A percentile compares a stretch with the other conserved stretches of the same genome.
Conservation (phyloP, 1,140 invertebrate species). For the Monomorium pharaonis region DNA sequence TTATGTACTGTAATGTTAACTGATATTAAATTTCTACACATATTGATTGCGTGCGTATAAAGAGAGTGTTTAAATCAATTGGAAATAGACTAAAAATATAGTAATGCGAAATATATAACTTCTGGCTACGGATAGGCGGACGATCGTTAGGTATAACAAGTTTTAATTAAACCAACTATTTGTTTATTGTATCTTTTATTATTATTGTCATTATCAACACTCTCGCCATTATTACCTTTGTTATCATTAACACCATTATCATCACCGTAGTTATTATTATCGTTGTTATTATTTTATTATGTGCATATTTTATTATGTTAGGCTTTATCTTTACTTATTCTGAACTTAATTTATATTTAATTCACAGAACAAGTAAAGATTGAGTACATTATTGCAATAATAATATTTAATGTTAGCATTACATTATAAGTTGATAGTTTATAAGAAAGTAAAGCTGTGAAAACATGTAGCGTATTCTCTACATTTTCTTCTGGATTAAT, state of each 20-base stretch:
- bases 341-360: neutral
- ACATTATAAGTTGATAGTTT: conserved; percentile 19
- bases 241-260: neutral
- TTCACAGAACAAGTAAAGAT: neutral
- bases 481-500: conserved; percentile 26
- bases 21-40: conserved; percentile 35
- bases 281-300: conserved; percentile 28
- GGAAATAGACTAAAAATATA: neutral
- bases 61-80: neutral
- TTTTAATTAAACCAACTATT: conserved; percentile 5
- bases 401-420: conserved; percentile 8
- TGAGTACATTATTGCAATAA: conserved; percentile 15
- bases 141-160: conserved; percentile 65
- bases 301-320: conserved; percentile 21
- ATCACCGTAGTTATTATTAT: neutral
- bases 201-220: conserved; percentile 17
- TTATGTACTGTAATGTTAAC: conserved; percentile 4
- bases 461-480: neutral
- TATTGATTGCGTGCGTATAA: neutral
- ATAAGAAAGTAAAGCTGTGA: conserved; percentile 10
- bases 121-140: conserved; percentile 74
- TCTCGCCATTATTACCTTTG: neutral
- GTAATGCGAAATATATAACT: conserved; percentile 22
- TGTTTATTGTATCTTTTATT: conserved; percentile 22
- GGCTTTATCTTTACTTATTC: neutral